These are phyloP conservation scores for Apistogramma diplotaenia DNA, from an alignment of 2,113 vertebrate genomes.

Conservation along the genomic window DNA sequence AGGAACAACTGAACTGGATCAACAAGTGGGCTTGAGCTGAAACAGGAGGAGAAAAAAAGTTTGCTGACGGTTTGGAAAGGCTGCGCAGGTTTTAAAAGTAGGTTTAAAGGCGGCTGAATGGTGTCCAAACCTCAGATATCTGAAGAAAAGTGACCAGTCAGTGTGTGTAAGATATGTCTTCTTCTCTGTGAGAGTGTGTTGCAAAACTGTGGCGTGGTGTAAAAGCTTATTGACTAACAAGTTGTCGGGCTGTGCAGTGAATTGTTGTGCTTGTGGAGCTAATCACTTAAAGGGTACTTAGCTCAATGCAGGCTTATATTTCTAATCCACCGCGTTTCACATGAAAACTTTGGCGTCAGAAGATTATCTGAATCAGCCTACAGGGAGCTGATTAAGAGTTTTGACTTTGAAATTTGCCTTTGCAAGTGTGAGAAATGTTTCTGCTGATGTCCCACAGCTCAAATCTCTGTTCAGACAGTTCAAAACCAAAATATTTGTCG, in stretches of 20 bases:
- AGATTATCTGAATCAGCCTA: background rate
- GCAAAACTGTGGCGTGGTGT: background rate
- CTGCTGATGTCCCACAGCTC: no score
- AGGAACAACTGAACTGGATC: conserved; percentile 9
- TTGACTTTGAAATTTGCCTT: background rate
- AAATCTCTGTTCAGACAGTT: background rate
- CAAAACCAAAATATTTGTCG: background rate
- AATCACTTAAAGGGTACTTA: background rate
- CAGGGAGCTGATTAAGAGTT: background rate
- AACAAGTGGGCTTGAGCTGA: background rate
- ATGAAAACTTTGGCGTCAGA: background rate
- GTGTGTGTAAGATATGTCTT: background rate
- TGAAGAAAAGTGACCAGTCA: background rate
- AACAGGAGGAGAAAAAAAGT: background rate
- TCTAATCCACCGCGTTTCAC: background rate
- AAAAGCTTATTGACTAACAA: background rate
- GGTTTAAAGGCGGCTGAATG: background rate
- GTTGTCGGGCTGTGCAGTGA: background rate
- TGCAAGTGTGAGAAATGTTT: background rate
- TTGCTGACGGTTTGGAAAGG: no score
- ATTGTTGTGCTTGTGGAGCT: background rate
- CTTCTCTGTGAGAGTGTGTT: background rate
- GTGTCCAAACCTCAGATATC: background rate
- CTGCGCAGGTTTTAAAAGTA: background rate
- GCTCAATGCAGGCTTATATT: background rate